Base-by-base conservation (phyloP, 2,888 invertebrate genomes). In the Polia nebulosa region DNA sequence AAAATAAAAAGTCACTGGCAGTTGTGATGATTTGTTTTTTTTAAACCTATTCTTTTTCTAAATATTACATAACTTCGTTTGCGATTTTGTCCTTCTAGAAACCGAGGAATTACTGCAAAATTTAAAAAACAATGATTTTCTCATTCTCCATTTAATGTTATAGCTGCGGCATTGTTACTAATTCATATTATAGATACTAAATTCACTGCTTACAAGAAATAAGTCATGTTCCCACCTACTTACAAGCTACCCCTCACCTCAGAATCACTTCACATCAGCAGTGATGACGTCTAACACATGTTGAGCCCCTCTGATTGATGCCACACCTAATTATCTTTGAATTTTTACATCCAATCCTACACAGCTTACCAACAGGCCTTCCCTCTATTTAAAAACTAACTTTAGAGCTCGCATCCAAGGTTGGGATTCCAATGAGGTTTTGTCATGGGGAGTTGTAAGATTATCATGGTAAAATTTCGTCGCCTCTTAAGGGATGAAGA, bases 271-370 rank as follows among this genome's bases (percentile, higher is more conserved):
- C 64, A 81, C 72, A 72, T 66, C 75, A 80, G 64, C 70, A 47
- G 77, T 81, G 90, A 76, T 85, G 90, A 92, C 92, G 89, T 76
- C 58, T 45, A 73, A 90, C 92, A 93, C 86, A 85, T 92, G 92
- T 89, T 84, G 72, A 74, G 61, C 55, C 63, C 49, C 55, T 56
- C 69, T 91, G 92, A 92, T 90, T 81, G 85, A 91, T 89, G 90
- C 80, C 87, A 84, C 87, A 84, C 83, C 90, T 93, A 93, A 93
- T 93, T 93, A 91, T 81, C 82, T 86, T 80, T 79, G 83, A 88
- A 89, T 89, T 85, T 84, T 86, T 73, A 83, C 86, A 84, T 80
- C 59, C 66, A 79, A 66, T 60, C 47, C 29, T 32, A 71, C 78
- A 64, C n/a, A 84, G 66, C 41, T 62, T 81, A 71, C 27, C 9